Evolutionary conservation across 2,797 vertebrate genomes (phyloP).

Genomic region (Dermochelys coriacea): DNA sequence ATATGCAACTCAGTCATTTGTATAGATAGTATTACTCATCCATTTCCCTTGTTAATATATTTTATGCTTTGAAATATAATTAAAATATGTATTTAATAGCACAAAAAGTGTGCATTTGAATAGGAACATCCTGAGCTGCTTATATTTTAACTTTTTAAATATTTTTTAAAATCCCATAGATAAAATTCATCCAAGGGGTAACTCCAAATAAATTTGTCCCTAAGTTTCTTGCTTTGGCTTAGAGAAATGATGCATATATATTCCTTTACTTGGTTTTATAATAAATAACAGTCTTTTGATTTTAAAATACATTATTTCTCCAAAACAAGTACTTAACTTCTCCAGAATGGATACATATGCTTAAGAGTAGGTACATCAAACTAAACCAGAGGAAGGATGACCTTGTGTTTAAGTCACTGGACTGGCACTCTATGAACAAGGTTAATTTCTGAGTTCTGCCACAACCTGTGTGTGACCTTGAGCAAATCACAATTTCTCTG

Average conservation of each 20-base stretch:
- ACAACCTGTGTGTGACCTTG: neutral
- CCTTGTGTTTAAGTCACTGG: neutral
- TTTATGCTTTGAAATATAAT: conserved; percentile 13
- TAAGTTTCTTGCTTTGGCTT: neutral
- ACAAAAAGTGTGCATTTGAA: neutral
- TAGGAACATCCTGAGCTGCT: neutral
- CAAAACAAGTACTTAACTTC: neutral
- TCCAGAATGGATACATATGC: neutral
- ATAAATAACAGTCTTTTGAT: neutral
- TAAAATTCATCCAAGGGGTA: neutral
- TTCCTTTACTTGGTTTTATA: neutral
- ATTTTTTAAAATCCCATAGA: neutral
- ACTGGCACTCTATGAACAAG: neutral
- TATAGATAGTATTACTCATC: neutral
- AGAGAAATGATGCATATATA: neutral
- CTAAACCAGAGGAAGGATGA: neutral
- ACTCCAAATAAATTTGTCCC: neutral
- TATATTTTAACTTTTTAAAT: conserved; percentile 1
- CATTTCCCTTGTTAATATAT: neutral
- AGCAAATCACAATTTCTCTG: neutral
- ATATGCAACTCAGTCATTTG: neutral
- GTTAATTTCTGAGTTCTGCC: neutral
- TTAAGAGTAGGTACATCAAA: neutral
- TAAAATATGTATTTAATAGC: neutral
- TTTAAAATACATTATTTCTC: neutral